Conservation (phyloP, 2,888 invertebrate species). For the Euspilapteryx auroguttella region DNA sequence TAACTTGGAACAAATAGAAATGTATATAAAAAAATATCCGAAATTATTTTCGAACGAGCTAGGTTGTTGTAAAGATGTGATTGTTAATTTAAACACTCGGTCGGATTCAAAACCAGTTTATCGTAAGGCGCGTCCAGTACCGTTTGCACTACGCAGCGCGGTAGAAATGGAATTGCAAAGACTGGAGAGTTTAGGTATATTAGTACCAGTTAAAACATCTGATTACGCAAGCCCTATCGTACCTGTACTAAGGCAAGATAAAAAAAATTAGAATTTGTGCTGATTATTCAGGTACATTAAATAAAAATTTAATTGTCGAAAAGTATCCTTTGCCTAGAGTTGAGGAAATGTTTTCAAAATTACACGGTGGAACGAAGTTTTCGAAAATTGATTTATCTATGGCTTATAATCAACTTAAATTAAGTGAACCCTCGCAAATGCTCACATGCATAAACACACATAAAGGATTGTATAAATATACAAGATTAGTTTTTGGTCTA, state of each 20-base stretch:
- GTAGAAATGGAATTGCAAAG: not conserved
- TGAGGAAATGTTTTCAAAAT: not conserved
- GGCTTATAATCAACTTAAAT: not conserved
- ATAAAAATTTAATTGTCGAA: not conserved
- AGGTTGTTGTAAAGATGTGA: not conserved
- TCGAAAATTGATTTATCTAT: not conserved
- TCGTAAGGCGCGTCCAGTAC: not conserved
- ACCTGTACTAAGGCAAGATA: not conserved
- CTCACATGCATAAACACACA: not conserved
- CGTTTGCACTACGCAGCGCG: not conserved
- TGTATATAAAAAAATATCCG: not conserved
- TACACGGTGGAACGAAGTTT: not conserved
- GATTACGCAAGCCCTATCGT: not conserved
- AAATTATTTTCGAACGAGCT: not conserved
- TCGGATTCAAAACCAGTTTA: not conserved
- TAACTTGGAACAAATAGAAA: not conserved
- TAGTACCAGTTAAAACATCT: not conserved
- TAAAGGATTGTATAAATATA: not conserved
- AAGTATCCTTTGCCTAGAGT: conserved; percentile 1
- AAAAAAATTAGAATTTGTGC: not conserved
- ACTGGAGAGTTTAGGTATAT: not conserved
- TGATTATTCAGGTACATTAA: not conserved
- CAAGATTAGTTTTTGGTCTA: not conserved
- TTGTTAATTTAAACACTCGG: not conserved
- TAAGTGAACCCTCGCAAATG: not conserved